Base-by-base conservation (phyloP, 2,113 vertebrate genomes). In the Dromiciops gliroides region DNA sequence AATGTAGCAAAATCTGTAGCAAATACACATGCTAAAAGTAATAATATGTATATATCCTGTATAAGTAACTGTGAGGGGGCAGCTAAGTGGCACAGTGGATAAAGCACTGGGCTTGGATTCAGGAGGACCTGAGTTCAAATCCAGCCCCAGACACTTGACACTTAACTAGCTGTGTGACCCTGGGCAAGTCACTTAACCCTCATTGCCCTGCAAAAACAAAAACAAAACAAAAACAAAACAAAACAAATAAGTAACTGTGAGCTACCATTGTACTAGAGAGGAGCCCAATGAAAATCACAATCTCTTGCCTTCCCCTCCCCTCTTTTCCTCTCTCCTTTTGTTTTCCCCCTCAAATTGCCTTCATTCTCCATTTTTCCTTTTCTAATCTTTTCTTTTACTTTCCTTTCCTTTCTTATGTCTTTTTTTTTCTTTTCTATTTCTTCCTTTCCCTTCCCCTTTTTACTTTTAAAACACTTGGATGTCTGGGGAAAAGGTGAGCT, bases 1-100 rank as follows among this genome's bases (percentile, higher is more conserved):
- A n/a, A 96, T 93, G 48, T 94, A 93, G n/a, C n/a, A n/a, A n/a
- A n/a, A 48, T 94, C 93, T 92, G 47, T 28, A 90, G 51, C 89
- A 52, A 93, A 94, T 96, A 50, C 50, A 90, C 3, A 51, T n/a
- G 25, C 7, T 44, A 94, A 37, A 11, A 83, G 56, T 49, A 94
- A 90, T 94, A 60, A 48, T 89, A 49, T 94, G 26, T 92, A 3
- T 44, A 92, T 88, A 53, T 93, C 90, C 12, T 90, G 22, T 56
- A 83, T 4, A 75, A 51, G 51, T 26, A 75, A 5, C 50, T 52
- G 5, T 52, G 51, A 52, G 23, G n/a, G n/a, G n/a, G n/a, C n/a
- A n/a, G n/a, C n/a, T n/a, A n/a, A n/a, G n/a, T n/a, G n/a, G n/a
- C n/a, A n/a, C n/a, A n/a, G n/a, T n/a, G n/a, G n/a, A n/a, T n/a